phyloP scores from a whole-genome alignment of 2,797 vertebrate genomes.

The Trichosurus vulpecula region DNA sequence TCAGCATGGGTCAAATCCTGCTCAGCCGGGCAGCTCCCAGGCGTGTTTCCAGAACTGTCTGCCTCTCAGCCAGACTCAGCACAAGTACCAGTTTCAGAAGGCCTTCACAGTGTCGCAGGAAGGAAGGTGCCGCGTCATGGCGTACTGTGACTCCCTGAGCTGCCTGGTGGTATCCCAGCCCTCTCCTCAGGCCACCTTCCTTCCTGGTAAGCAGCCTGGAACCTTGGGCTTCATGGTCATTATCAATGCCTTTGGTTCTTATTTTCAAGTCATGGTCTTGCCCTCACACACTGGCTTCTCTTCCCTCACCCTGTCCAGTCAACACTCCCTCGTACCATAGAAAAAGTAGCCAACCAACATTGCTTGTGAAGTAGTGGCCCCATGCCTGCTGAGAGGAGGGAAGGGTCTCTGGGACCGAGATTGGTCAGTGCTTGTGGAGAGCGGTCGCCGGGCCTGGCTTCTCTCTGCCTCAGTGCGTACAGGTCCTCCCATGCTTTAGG shows the following conservation, averaged over 20 bases:
- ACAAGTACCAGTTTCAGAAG: slow-evolving; percentile 91
- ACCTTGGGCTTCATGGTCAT: not conserved
- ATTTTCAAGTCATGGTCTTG: not conserved
- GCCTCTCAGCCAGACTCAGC: slow-evolving; percentile 83
- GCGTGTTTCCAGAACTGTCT: slow-evolving; percentile 49
- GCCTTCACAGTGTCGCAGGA: slow-evolving; percentile 90
- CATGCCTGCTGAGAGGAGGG: no score
- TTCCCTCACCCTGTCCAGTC: not conserved
- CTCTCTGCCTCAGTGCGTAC: not conserved
- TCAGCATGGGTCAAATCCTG: slow-evolving; percentile 76
- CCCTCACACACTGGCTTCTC: not conserved
- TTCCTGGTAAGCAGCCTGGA: slow-evolving; percentile 88
- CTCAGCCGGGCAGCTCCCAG: slow-evolving; percentile 71
- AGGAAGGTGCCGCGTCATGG: slow-evolving; percentile 93
- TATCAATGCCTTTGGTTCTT: not conserved
- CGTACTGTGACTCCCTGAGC: slow-evolving; percentile 90
- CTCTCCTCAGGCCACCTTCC: slow-evolving; percentile 91
- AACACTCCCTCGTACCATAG: not conserved
- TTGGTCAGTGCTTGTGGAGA: no score
- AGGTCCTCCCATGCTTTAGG: not conserved
- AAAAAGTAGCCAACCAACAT: not conserved
- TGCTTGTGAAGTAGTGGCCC: no score
- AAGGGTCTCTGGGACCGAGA: no score
- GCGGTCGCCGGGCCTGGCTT: not conserved
- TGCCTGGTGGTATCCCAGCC: slow-evolving; percentile 95